Percentiles rank a stretch among this genome's conserved stretches.
phyloP scores from a whole-genome alignment of 2,797 vertebrate genomes.

The Xenopus petersii region DNA sequence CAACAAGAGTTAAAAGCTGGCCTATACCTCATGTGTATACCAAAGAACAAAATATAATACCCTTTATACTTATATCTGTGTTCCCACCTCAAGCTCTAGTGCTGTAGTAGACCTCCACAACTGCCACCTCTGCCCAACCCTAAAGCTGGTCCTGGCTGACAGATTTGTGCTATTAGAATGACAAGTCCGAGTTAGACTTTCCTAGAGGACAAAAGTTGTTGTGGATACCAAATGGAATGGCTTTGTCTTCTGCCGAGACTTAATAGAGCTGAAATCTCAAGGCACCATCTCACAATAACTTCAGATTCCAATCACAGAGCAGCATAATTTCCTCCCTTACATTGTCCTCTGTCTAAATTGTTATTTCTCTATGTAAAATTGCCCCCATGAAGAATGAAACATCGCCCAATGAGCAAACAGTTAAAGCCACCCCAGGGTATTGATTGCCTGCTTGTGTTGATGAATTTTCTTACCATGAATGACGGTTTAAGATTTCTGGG shows the following conservation, averaged over 20 bases:
- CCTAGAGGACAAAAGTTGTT: background rate
- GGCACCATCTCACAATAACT: conserved; percentile 56
- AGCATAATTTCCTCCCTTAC: conserved; percentile 66
- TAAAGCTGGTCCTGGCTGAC: too few relatives aligned
- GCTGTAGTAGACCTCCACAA: background rate
- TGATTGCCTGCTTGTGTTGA: conserved; percentile 78
- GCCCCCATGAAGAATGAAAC: conserved; percentile 74
- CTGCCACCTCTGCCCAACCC: background rate
- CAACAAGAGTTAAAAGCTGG: too few relatives aligned
- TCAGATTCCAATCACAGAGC: conserved; percentile 65
- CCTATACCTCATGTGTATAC: too few relatives aligned
- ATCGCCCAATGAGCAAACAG: conserved; percentile 90
- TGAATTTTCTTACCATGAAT: conserved; percentile 88
- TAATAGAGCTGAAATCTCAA: conserved; percentile 60
- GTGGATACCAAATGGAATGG: conserved; percentile 48
- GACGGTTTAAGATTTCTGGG: conserved; percentile 84
- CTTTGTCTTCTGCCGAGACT: conserved; percentile 45
- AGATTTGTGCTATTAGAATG: background rate
- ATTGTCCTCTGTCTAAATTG: conserved; percentile 87
- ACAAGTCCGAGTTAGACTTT: background rate
- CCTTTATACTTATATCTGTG: too few relatives aligned
- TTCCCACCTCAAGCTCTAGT: too few relatives aligned
- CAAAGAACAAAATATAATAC: too few relatives aligned
- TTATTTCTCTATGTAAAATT: conserved; percentile 88
- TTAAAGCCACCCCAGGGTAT: conserved; percentile 74